These are phyloP conservation scores for Discoglossus pictus DNA, from an alignment of 2,797 vertebrate species.

Conservation along the genomic window DNA sequence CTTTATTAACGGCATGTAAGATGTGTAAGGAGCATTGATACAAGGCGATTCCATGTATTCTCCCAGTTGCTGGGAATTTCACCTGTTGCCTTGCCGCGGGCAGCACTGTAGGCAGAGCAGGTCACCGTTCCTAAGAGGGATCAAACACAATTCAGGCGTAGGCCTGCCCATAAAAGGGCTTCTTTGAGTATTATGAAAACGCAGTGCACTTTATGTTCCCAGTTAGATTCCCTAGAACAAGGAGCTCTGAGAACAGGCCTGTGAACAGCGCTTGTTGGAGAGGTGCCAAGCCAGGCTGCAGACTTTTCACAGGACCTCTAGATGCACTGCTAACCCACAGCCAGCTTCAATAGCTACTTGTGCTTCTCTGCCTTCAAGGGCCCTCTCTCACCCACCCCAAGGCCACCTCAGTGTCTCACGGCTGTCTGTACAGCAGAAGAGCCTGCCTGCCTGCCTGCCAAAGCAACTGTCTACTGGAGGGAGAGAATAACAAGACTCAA, in stretches of 20 bases:
- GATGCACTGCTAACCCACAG: slow-evolving; percentile 63
- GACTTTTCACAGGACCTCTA: slow-evolving; percentile 72
- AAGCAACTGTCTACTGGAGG: slow-evolving; percentile 59
- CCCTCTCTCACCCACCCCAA: slow-evolving; percentile 24
- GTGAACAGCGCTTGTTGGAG: slow-evolving; percentile 69
- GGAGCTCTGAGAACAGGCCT: slow-evolving; percentile 76
- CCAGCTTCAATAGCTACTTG: slow-evolving; percentile 46
- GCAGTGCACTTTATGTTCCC: slow-evolving; percentile 63
- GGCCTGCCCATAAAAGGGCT: slow-evolving; percentile 73
- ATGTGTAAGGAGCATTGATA: too few species aligned
- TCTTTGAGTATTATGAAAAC: slow-evolving; percentile 70
- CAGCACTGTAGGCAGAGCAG: slow-evolving; percentile 53
- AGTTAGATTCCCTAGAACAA: slow-evolving; percentile 60
- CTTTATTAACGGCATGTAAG: too few species aligned
- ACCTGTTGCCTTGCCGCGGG: slow-evolving; percentile 68
- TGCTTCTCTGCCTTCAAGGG: slow-evolving; percentile 19
- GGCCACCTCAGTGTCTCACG: slow-evolving; percentile 40
- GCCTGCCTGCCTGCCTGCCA: slow-evolving; percentile 47
- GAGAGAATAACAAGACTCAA: slow-evolving; percentile 57
- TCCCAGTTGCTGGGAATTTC: slow-evolving; percentile 62
- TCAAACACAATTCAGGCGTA: slow-evolving; percentile 61
- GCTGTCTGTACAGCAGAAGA: slow-evolving; percentile 22
- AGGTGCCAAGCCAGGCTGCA: slow-evolving; percentile 65
- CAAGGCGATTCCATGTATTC: too few species aligned
- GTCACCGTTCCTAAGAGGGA: slow-evolving; percentile 62